phyloP scores from a whole-genome alignment of 1,140 invertebrate genomes.

The Papilio xuthus region DNA sequence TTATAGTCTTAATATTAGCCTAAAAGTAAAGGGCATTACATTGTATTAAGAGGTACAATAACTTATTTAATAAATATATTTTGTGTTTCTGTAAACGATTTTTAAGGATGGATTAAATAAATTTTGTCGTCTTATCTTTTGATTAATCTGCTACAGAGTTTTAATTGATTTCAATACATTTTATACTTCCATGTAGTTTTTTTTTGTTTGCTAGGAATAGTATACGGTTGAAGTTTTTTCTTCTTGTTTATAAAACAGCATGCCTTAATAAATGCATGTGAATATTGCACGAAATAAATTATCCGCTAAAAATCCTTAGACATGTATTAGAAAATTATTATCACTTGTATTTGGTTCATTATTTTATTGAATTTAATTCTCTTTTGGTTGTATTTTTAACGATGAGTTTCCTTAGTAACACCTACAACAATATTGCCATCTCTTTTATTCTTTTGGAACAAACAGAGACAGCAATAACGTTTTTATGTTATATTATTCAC shows the following conservation, averaged over 20 bases:
- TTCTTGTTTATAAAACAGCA: constrained; percentile 40
- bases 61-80: not conserved
- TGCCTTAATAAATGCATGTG: constrained; percentile 40
- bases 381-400: constrained; percentile 6
- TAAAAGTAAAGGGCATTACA: not conserved
- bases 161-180: not conserved
- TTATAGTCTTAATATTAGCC: not conserved
- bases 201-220: constrained; percentile 39
- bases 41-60: not conserved
- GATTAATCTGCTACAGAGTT: not conserved
- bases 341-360: constrained; percentile 7
- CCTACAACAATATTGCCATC: too few species aligned
- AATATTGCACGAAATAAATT: constrained; percentile 17
- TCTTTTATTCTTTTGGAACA: too few species aligned
- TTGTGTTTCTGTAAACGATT: not conserved
- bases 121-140: constrained; percentile 11
- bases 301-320: constrained; percentile 19
- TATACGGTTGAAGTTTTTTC: constrained; percentile 39
- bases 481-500: not conserved
- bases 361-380: not conserved
- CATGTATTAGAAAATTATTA: constrained; percentile 29
- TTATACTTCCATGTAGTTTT: too few species aligned
- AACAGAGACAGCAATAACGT: too few species aligned
- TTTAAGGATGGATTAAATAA: not conserved
- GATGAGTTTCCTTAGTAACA: too few species aligned